These are phyloP conservation scores for Thaumatotibia leucotreta DNA, from an alignment of 1,140 invertebrate species.

Conservation along the genomic window DNA sequence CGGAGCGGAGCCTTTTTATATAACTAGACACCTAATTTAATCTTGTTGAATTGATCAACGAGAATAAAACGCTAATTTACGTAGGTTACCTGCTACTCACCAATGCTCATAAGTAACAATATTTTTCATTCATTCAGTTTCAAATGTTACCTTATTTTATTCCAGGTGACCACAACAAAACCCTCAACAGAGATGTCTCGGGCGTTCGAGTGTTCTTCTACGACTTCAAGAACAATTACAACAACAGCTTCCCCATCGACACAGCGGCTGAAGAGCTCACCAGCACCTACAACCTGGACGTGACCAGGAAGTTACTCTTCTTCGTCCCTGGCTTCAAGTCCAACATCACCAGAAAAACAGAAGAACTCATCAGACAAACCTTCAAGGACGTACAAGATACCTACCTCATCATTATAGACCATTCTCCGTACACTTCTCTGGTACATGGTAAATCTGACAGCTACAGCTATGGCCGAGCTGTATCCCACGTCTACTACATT, in stretches of 20 bases:
- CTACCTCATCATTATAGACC: slow-evolving; percentile 61
- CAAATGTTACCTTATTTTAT: slow-evolving; percentile 15
- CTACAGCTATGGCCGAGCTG: slow-evolving; percentile 59
- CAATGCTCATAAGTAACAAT: too few species aligned
- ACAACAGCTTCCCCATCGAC: slow-evolving; percentile 50
- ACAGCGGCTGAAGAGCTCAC: slow-evolving; percentile 38
- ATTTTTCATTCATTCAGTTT: slow-evolving; percentile 3
- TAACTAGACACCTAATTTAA: too few species aligned
- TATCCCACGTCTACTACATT: slow-evolving; percentile 44
- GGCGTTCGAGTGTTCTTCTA: slow-evolving; percentile 54
- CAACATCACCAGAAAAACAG: slow-evolving; percentile 47
- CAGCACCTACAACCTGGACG: slow-evolving; percentile 46
- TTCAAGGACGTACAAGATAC: slow-evolving; percentile 53
- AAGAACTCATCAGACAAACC: slow-evolving; percentile 49
- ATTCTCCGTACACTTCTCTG: slow-evolving; percentile 54
- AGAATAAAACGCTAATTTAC: too few species aligned
- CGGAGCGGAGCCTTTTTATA: too few species aligned
- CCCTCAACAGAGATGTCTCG: slow-evolving; percentile 41
- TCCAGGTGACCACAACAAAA: slow-evolving; percentile 64
- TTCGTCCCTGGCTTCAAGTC: slow-evolving; percentile 65
- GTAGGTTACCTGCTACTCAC: too few species aligned
- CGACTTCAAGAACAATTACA: slow-evolving; percentile 63
- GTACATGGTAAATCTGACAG: slow-evolving; percentile 46
- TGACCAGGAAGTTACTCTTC: slow-evolving; percentile 46
- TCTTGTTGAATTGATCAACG: too few species aligned